A percentile compares a stretch with the other conserved stretches of the same genome.
These are phyloP conservation scores for Leuciscus waleckii DNA, from an alignment of 2,797 vertebrate species.

Conservation along the genomic window DNA sequence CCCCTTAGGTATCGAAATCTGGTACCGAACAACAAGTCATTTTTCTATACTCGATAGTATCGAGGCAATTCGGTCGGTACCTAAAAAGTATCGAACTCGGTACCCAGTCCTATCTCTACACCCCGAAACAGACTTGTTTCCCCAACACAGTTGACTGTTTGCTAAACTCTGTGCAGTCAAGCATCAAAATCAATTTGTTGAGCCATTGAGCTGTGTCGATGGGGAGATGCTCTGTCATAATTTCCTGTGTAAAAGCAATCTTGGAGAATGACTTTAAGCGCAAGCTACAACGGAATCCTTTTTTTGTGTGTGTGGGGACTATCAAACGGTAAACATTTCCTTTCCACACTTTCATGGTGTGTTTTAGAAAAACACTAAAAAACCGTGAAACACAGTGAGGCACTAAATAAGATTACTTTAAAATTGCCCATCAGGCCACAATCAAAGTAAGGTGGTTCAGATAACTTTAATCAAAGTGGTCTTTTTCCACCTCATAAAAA, in stretches of 20 bases:
- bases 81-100: too few relatives aligned
- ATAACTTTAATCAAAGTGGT: constrained; percentile 10
- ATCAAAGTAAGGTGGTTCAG: constrained; percentile 10
- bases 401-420: background rate
- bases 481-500: constrained; percentile 29
- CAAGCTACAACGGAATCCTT: constrained; percentile 7
- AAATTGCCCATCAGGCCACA: background rate
- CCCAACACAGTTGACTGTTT: constrained; percentile 26
- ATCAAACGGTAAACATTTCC: constrained; percentile 3
- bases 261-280: constrained; percentile 20
- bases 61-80: too few relatives aligned
- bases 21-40: too few relatives aligned
- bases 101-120: background rate
- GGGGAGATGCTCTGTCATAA: constrained; percentile 39
- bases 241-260: constrained; percentile 41
- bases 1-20: too few relatives aligned
- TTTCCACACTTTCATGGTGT: background rate
- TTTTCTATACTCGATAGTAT: too few relatives aligned
- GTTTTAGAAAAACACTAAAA: background rate
- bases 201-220: constrained; percentile 45
- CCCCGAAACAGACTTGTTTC: constrained; percentile 5
- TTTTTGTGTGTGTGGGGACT: constrained; percentile 12
- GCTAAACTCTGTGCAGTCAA: constrained; percentile 29
- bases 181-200: constrained; percentile 46
- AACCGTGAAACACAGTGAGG: background rate